A percentile compares a stretch with the other conserved stretches of the same genome.
Evolutionary conservation across 2,113 vertebrate genomes (phyloP).

Genomic region (Eublepharis macularius): DNA sequence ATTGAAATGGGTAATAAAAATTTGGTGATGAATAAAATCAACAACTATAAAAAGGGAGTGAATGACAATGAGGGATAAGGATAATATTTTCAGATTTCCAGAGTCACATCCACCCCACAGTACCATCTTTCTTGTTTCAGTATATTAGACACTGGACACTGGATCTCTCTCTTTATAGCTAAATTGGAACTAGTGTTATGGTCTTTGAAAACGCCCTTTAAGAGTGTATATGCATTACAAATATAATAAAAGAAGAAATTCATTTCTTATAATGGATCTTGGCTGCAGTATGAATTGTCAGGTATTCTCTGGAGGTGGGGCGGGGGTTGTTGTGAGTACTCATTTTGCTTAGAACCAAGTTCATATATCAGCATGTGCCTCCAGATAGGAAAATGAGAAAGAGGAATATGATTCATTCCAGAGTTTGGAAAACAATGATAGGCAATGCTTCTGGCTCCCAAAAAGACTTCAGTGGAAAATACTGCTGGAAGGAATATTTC

Average conservation of each 20-base stretch:
- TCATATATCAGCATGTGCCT: constrained; percentile 48
- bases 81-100: neutral
- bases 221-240: neutral
- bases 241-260: constrained; percentile 3
- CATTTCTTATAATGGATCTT: neutral
- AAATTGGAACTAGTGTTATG: neutral
- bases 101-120: neutral
- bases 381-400: constrained; percentile 49
- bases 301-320: neutral
- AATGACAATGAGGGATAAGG: neutral
- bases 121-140: neutral
- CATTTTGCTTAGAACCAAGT: constrained; percentile 29
- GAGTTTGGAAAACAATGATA: constrained; percentile 23
- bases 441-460: constrained; percentile 41
- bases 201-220: neutral
- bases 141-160: neutral
- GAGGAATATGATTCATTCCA: neutral
- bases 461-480: constrained; percentile 24
- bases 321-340: constrained; percentile 34
- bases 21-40: neutral
- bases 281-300: neutral
- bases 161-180: neutral
- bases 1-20: neutral
- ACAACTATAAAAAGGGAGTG: neutral
- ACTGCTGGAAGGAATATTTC: constrained; percentile 32